Base-by-base conservation (phyloP, 1,140 invertebrate species). In the Bombus waltoni region DNA sequence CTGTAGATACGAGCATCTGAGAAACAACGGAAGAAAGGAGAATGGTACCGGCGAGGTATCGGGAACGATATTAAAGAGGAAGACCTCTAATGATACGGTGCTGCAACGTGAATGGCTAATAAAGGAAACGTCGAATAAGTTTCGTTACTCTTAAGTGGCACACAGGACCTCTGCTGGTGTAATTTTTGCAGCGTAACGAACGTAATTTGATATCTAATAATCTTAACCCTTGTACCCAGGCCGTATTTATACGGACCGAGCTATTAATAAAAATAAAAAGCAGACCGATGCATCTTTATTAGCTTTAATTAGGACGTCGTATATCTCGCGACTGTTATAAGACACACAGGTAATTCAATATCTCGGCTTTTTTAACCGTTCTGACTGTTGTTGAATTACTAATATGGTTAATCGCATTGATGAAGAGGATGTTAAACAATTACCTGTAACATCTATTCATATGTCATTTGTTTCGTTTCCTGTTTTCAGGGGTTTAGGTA, bases 51-150 rank as follows among this genome's bases (percentile, higher is more conserved):
- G n/a, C 65, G 81, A 88, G 88, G 74, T 81, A 92, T 89, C 74
- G 65, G 35, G 18, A 53, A 38, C 80, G 32, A 75, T 85, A 85
- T 75, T 89, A 90, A 90, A 90, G n/a, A 79, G 38, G 47, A 89
- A 62, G 65, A 40, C 40, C 57, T 40, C 47, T 82, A 86, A 86
- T 71, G 85, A 73, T 76, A 53, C 66, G 28, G 13, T 57, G 44
- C 22, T 28, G 71, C 40, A 38, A 42, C 38, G n/a, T 28, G 42
- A 66, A 73, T 53, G 68, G 68, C 42, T 47, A 66, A 80, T 80
- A 62, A 62, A 22, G 18, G 40, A 40, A 77, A 76, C 22, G 66
- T 68, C 62, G 44, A 76, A 42, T 65, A 35, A 62, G 35, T 59
- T 59, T 84, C 47, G 40, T 71, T 79, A 62, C 13, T 22, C 47